Evolutionary conservation across 2,888 invertebrate species (phyloP).

Genomic region (Minunthozetes semirufus): DNA sequence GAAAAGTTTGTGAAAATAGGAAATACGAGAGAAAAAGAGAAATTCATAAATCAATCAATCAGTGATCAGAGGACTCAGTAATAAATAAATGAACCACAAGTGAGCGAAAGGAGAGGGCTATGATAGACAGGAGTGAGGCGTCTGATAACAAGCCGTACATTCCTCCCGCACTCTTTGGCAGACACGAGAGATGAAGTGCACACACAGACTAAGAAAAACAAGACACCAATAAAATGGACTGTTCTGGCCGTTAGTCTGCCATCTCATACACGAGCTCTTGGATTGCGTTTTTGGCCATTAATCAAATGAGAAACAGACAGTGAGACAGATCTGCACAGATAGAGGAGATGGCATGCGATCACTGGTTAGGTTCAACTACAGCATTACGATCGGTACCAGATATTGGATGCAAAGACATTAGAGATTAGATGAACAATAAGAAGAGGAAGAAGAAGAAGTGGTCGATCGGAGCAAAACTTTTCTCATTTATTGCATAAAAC

Average conservation of each 20-base stretch:
- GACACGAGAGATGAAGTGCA: neutral
- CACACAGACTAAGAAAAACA: conserved; percentile 15
- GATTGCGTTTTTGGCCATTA: conserved; percentile 21
- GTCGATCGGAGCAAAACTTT: neutral
- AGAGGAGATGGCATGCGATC: conserved; percentile 9
- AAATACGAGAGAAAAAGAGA: neutral
- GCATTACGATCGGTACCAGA: neutral
- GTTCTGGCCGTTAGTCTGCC: conserved; percentile 6
- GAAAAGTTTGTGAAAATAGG: neutral
- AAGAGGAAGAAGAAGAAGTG: neutral
- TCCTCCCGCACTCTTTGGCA: neutral
- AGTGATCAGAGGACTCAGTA: conserved; percentile 16
- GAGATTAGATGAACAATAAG: neutral
- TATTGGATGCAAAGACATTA: neutral
- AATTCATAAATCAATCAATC: conserved; percentile 24
- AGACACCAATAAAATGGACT: conserved; percentile 11
- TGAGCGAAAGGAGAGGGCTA: neutral
- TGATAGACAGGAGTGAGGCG: neutral
- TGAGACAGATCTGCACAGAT: neutral
- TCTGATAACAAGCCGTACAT: conserved; percentile 24
- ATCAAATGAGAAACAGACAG: conserved; percentile 27
- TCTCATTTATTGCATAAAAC: neutral
- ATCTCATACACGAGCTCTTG: neutral
- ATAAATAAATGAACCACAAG: conserved; percentile 26
- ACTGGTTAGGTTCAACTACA: no score